Percentiles rank a stretch among this genome's conserved stretches.
Conservation (phyloP, 2,113 vertebrate species). For the Chunga burmeisteri region DNA sequence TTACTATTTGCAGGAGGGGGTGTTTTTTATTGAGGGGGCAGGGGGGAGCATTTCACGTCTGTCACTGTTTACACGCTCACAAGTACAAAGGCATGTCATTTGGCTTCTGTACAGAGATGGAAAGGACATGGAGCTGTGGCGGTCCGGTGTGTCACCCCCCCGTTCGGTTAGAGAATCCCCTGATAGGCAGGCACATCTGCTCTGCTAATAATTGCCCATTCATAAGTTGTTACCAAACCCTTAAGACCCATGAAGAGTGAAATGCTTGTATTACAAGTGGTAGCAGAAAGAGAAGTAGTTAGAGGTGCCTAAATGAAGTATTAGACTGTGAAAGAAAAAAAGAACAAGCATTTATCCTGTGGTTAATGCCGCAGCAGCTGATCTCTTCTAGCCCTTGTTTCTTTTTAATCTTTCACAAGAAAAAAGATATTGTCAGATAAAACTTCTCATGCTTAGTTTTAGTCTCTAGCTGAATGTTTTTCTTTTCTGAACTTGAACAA, state of each 20-base stretch:
- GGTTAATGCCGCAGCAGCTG: neutral
- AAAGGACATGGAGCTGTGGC: neutral
- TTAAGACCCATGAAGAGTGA: neutral
- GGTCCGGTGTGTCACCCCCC: neutral
- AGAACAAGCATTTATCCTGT: neutral
- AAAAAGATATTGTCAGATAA: slow-evolving; percentile 15
- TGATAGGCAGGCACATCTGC: neutral
- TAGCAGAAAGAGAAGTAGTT: neutral
- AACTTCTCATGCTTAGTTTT: neutral
- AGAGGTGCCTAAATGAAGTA: neutral
- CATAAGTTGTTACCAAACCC: neutral
- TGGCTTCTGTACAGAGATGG: neutral
- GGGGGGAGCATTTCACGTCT: neutral
- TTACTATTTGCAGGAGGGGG: neutral
- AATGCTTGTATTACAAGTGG: neutral
- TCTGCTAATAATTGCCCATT: neutral
- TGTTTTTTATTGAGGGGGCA: neutral
- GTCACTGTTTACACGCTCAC: neutral
- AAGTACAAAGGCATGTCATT: neutral
- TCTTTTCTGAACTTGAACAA: neutral
- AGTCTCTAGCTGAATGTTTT: slow-evolving; percentile 12
- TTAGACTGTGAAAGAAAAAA: neutral
- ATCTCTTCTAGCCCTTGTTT: neutral
- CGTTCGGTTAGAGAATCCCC: neutral
- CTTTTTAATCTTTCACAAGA: neutral